A percentile compares a stretch with the other conserved stretches of the same genome.
Conservation (phyloP, 2,888 invertebrate genomes). For the Rhaphigaster nebulosa region DNA sequence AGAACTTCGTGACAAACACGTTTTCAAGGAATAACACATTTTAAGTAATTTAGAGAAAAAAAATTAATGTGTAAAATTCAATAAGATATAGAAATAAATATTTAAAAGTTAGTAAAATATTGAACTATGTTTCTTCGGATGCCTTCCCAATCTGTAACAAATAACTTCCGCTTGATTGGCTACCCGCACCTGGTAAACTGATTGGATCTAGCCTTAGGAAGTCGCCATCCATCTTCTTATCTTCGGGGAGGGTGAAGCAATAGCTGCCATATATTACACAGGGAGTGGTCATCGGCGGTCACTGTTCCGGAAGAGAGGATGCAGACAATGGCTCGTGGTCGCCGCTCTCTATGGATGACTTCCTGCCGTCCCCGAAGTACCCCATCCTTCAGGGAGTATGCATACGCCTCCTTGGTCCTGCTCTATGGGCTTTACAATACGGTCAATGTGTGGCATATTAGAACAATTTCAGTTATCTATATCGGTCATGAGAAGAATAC, state of each 20-base stretch:
- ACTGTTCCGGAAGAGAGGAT: constrained; percentile 11
- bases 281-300: constrained; percentile 25
- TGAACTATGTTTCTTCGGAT: not conserved
- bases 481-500: not conserved
- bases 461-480: not conserved
- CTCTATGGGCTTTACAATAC: not conserved
- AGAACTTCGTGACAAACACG: no score
- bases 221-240: constrained; percentile 21
- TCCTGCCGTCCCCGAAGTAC: constrained; percentile 4
- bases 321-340: not conserved
- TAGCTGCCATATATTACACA: constrained; percentile 9
- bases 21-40: no score
- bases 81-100: no score
- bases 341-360: constrained; percentile 4
- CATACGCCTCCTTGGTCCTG: not conserved
- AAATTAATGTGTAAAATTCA: no score
- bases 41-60: no score
- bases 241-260: not conserved
- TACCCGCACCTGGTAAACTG: not conserved
- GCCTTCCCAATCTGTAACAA: not conserved
- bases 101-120: not conserved
- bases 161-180: not conserved
- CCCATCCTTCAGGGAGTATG: constrained; percentile 22
- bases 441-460: not conserved
- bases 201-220: not conserved